Base-by-base conservation (phyloP, 1,140 invertebrate species). In the Pseudoatta argentina region DNA sequence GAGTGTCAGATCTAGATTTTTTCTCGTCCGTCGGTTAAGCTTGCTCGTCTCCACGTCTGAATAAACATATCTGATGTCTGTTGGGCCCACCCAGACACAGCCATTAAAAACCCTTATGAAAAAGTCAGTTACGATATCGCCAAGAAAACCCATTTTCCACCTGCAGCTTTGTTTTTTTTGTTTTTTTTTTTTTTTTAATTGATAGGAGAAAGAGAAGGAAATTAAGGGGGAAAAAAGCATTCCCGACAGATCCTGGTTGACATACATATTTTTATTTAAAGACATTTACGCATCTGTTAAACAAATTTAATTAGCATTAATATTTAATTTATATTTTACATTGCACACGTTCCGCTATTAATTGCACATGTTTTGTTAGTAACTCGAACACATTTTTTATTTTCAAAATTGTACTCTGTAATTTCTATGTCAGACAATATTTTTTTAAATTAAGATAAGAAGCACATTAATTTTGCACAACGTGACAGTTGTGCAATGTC, bases 1-100 rank as follows among this genome's bases (percentile, higher is more conserved):
- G 94, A 94, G 92, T 93, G 92, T 93, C 92, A 86, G 91, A 93
- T 94, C 91, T 91, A 85, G 85, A 66, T 88, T 93, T 93, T 92
- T 92, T 75, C 89, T 73, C 66, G 61, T 83, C 77, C 81, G 88
- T 87, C 90, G 91, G 91, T 92, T 91, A 90, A 90, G 91, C 88
- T 91, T 87, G 92, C 89, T 89, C 86, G 87, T 93, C 92, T 92
- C 92, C 79, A 90, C 90, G 91, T 93, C 94, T 95, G 94, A 94
- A 94, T 94, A 95, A 95, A 95, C 95, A 95, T 93, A 94, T 95
- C 92, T 72, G 86, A 90, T 93, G 92, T 93, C 93, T 92, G 92
- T 79, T 87, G 69, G 87, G 94, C 92, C 94, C 94, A 94, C 94
- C 95, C 94, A 94, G 93, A 91, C 87, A 86, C 90, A 82, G 89